Base-by-base conservation (phyloP, 2,797 vertebrate species). In the Botia almorhae region DNA sequence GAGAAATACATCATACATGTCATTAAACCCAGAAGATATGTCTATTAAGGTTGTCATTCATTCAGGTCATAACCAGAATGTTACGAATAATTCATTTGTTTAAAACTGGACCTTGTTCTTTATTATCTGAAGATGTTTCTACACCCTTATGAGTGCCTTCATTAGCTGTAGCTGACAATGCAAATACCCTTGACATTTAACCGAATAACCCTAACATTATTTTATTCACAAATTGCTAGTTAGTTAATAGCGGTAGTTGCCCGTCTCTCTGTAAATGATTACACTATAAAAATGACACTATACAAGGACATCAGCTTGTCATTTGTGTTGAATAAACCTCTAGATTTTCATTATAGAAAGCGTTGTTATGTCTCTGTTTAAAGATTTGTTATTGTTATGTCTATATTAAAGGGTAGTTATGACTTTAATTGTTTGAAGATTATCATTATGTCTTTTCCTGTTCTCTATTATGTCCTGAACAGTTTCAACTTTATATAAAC, bases 401-500 rank as follows among this genome's bases (percentile, higher is more conserved):
- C 56, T 60, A 13, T 13, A 60, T 26, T 26, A 26, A 60, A 60
- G 21, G 1, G 12, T 63, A 16, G 7, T 2, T 63, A 61, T 46
- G 11, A n/a, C 2, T 19, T 74, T 17, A 51, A 60, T 46, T 60
- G 10, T 29, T 74, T 55, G 2, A 33, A 19, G 26, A 7, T 55
- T 63, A 11, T 61, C 21, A 43, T 33, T 29, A 26, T 50, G 26
- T 16, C 17, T 2, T 51, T 0, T n/a, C 4, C 6, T 10, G 16
- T 26, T 56, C 12, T 7, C 29, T 76, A n/a, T 76, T 76, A 23
- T 46, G n/a, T 69, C 17, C 60, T 69, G 1, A 55, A 11, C 21
- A 29, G 23, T 60, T 56, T 48, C 29, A 69, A 69, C 17, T 3
- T 33, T 23, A 68, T 56, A 19, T 56, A 10, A 46, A 76, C 17